Evolutionary conservation across 2,888 invertebrate species (phyloP).

Genomic region (Melikaiella ostensackeni): DNA sequence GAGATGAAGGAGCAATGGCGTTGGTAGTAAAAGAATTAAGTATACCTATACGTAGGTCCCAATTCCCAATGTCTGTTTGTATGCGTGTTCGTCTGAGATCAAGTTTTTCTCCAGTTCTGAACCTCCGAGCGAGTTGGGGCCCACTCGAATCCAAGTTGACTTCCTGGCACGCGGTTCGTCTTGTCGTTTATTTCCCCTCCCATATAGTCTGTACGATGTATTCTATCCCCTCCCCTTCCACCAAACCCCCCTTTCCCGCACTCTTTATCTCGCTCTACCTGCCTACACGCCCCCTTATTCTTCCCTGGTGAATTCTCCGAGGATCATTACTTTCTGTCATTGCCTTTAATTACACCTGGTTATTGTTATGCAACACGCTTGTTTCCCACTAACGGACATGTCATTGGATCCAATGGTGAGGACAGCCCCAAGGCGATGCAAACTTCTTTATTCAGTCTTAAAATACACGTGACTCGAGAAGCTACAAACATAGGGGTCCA

Average conservation of each 20-base stretch:
- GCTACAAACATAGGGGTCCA: neutral
- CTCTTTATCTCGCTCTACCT: slow-evolving; percentile 36
- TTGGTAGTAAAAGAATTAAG: slow-evolving; percentile 58
- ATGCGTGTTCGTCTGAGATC: slow-evolving; percentile 71
- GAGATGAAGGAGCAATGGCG: slow-evolving; percentile 65
- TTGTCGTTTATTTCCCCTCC: slow-evolving; percentile 55
- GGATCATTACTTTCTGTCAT: slow-evolving; percentile 62
- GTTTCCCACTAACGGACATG: slow-evolving; percentile 52
- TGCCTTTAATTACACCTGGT: slow-evolving; percentile 64
- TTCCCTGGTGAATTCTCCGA: slow-evolving; percentile 40
- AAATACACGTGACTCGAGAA: slow-evolving; percentile 14
- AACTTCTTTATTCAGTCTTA: slow-evolving; percentile 26
- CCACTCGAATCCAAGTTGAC: slow-evolving; percentile 72
- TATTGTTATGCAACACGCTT: slow-evolving; percentile 64
- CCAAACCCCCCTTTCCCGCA: slow-evolving; percentile 43
- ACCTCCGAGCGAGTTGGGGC: slow-evolving; percentile 62
- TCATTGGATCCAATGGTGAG: slow-evolving; percentile 36
- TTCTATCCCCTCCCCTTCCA: slow-evolving; percentile 38
- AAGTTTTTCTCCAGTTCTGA: slow-evolving; percentile 74
- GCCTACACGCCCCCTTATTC: slow-evolving; percentile 39
- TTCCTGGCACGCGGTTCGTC: slow-evolving; percentile 73
- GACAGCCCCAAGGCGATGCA: slow-evolving; percentile 27
- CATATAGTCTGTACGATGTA: slow-evolving; percentile 36
- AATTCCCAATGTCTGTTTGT: slow-evolving; percentile 54
- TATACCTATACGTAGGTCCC: slow-evolving; percentile 51